Evolutionary conservation across 1,140 invertebrate genomes (phyloP).

Genomic region (Conus betulinus): DNA sequence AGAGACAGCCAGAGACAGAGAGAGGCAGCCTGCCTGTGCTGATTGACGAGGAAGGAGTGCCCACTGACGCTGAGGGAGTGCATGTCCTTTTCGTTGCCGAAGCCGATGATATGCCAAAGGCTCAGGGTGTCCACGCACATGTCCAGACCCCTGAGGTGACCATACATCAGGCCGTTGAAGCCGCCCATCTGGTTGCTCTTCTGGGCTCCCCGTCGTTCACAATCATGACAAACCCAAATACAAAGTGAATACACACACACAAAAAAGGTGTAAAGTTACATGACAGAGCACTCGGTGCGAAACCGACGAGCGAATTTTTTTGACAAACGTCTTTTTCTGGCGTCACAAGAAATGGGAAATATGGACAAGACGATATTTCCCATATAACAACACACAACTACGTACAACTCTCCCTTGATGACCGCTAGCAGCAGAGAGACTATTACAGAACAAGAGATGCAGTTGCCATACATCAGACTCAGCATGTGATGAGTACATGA

Average conservation of each 20-base stretch:
- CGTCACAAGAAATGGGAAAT: no score
- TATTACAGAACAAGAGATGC: no score
- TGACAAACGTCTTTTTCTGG: no score
- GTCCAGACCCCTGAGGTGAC: conserved; percentile 64
- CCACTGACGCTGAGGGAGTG: conserved; percentile 61
- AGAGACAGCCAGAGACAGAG: conserved; percentile 50
- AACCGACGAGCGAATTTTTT: no score
- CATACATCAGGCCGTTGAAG: conserved; percentile 63
- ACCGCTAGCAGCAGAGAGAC: no score
- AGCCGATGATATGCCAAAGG: conserved; percentile 55
- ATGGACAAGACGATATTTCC: no score
- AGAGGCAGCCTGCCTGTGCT: conserved; percentile 52
- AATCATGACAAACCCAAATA: not conserved
- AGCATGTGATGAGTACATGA: no score
- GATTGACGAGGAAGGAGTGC: conserved; percentile 40
- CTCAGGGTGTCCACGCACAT: conserved; percentile 65
- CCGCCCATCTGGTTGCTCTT: conserved; percentile 36
- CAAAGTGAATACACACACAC: not conserved
- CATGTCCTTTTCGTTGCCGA: conserved; percentile 60
- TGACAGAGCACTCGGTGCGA: no score
- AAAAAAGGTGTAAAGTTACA: not conserved
- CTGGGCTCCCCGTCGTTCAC: not conserved
- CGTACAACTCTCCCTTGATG: no score
- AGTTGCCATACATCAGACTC: no score
- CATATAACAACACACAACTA: no score